Percentiles rank a stretch among this genome's conserved stretches.
These are phyloP conservation scores for Torymus texanus DNA, from an alignment of 2,888 invertebrate species.

Conservation along the genomic window DNA sequence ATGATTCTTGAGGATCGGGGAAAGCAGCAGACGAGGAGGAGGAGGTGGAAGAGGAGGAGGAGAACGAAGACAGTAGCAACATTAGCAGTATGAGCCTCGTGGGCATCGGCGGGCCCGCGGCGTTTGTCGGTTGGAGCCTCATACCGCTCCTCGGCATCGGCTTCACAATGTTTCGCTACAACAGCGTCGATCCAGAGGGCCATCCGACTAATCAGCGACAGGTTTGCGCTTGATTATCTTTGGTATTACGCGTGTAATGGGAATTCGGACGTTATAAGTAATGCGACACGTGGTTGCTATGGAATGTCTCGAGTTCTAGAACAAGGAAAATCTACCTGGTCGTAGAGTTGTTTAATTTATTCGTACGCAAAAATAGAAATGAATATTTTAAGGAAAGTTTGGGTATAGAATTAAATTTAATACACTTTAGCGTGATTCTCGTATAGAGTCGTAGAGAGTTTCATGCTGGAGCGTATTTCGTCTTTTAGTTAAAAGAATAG, in stretches of 20 bases:
- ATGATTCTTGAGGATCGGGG: slow-evolving; percentile 36
- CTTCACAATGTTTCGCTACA: slow-evolving; percentile 87
- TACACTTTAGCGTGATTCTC: too few species aligned
- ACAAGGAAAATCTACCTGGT: too few species aligned
- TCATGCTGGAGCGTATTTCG: too few species aligned
- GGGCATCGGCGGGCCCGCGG: slow-evolving; percentile 76
- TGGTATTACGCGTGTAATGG: background rate
- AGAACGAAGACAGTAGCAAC: slow-evolving; percentile 53
- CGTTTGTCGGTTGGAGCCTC: slow-evolving; percentile 81
- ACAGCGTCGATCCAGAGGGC: slow-evolving; percentile 88
- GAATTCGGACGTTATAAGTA: too few species aligned
- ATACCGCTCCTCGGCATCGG: slow-evolving; percentile 89
- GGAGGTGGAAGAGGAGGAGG: slow-evolving; percentile 51
- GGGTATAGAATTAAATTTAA: too few species aligned
- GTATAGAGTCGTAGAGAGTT: too few species aligned
- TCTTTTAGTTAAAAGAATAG: too few species aligned
- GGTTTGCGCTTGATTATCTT: slow-evolving; percentile 56
- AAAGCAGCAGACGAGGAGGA: slow-evolving; percentile 25
- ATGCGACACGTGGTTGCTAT: too few species aligned
- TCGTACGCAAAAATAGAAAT: too few species aligned
- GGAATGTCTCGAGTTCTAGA: too few species aligned
- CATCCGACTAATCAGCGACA: slow-evolving; percentile 83
- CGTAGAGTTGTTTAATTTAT: too few species aligned
- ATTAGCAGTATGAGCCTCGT: slow-evolving; percentile 74
- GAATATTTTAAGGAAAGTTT: too few species aligned